Base-by-base conservation (phyloP, 2,888 invertebrate species). In the Yponomeuta plumbellus region DNA sequence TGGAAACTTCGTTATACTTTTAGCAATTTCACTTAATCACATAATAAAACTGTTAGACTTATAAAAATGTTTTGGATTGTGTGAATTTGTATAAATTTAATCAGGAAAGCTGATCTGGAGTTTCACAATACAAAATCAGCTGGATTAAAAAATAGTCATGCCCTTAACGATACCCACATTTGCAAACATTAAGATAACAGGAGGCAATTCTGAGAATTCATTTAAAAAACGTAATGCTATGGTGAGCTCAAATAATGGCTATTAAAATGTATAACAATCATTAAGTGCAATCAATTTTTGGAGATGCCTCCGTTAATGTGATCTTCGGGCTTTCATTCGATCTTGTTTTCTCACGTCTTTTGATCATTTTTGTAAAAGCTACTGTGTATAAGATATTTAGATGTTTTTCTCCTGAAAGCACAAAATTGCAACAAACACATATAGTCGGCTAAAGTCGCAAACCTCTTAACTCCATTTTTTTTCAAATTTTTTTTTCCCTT, bases 201-300 rank as follows among this genome's bases (percentile, higher is more conserved):
- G 64, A 66, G 67, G 61, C 63, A 26, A 69, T 70, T 75, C 72
- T 66, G 71, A 70, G 73, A 76, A 76, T 70, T 67, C 68, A 72
- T 71, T 71, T 74, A 71, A 68, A 71, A 70, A 73, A 71, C 69
- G 69, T 75, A 72, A 73, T 73, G 68, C 71, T 68, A 70, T 71
- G 76, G 78, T 74, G 70, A 71, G 67, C 76, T 76, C 77, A 76
- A 75, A 71, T 71, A 70, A 76, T 75, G 72, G 75, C 79, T 70
- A 77, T 79, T 75, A 79, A 74, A 73, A 71, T 72, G 73, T 71
- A 71, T 73, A 71, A 77, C 73, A 74, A 74, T 78, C 75, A 76
- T 80, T 76, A 79, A 70, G 67, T 67, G 65, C 69, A 70, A 74
- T 74, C 73, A 73, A 69, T 61, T 72, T 68, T 68, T 66, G 67